Conservation (phyloP, 1,140 invertebrate genomes). For the Hestina assimilis region DNA sequence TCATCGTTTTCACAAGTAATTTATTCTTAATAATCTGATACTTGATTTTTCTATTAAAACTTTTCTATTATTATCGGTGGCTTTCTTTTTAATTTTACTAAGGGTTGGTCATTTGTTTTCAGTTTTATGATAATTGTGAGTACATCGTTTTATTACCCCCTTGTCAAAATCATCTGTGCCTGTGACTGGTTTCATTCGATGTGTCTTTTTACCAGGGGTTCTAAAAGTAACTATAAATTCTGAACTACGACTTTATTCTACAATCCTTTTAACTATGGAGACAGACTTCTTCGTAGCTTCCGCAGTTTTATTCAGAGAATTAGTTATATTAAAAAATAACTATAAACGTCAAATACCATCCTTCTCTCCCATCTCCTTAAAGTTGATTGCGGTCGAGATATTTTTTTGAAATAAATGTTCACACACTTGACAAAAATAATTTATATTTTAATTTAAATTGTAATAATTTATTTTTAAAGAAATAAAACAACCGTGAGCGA, state of each 20-base stretch:
- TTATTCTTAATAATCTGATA: conserved; percentile 1
- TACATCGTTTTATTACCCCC: not conserved
- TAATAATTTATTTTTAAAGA: no score
- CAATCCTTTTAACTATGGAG: not conserved
- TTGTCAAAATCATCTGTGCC: not conserved
- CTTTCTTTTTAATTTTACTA: conserved; percentile 5
- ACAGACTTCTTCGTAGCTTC: not conserved
- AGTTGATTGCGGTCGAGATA: no score
- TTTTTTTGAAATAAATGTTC: no score
- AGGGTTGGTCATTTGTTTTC: not conserved
- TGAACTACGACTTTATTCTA: not conserved
- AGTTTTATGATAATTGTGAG: not conserved
- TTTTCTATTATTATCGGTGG: conserved; percentile 12
- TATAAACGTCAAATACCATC: not conserved
- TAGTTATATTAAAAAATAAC: no score
- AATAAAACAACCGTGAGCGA: no score
- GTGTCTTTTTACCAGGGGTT: not conserved
- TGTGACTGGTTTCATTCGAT: not conserved
- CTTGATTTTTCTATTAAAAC: conserved; percentile 9
- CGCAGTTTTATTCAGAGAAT: not conserved
- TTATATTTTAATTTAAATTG: no score
- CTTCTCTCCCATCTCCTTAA: not conserved
- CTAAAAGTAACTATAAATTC: not conserved
- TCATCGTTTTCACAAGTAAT: conserved; percentile 13
- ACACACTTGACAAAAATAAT: no score